These are phyloP conservation scores for Agrotis segetum DNA, from an alignment of 2,888 invertebrate genomes.

Conservation along the genomic window DNA sequence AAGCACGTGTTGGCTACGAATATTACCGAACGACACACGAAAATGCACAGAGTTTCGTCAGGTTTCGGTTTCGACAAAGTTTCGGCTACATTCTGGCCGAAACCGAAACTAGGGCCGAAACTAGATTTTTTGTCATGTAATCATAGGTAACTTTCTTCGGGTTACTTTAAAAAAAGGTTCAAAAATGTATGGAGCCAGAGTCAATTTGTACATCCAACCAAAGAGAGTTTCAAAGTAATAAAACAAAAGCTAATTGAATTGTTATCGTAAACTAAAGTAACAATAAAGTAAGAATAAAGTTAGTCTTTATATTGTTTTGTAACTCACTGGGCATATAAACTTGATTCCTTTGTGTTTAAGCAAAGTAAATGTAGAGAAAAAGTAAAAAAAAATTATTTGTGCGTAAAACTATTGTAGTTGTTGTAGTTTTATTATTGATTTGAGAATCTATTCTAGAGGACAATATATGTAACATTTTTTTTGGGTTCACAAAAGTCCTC, in stretches of 20 bases:
- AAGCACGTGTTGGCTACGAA: too few species aligned
- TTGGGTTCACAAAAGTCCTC: too few species aligned
- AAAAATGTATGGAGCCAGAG: neutral
- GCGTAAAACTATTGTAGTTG: neutral
- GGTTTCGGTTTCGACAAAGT: too few species aligned
- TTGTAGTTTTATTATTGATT: neutral
- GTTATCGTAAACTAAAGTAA: slow-evolving; percentile 22
- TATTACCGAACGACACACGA: too few species aligned
- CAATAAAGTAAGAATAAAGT: slow-evolving; percentile 8
- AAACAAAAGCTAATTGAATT: slow-evolving; percentile 37
- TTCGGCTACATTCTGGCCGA: too few species aligned
- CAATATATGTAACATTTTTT: too few species aligned
- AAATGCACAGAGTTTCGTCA: too few species aligned
- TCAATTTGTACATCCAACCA: neutral
- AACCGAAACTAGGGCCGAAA: too few species aligned
- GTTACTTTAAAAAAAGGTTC: too few species aligned
- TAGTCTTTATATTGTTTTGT: slow-evolving; percentile 26
- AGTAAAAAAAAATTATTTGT: slow-evolving; percentile 10
- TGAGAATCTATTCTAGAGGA: neutral
- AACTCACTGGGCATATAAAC: slow-evolving; percentile 12
- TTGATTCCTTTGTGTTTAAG: slow-evolving; percentile 9
- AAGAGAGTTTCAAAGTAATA: slow-evolving; percentile 6
- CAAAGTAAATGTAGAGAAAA: slow-evolving; percentile 13
- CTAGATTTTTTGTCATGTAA: too few species aligned
- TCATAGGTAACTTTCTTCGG: too few species aligned